Base-by-base conservation (phyloP, 1,140 invertebrate genomes). In the Bombus sibiricus region DNA sequence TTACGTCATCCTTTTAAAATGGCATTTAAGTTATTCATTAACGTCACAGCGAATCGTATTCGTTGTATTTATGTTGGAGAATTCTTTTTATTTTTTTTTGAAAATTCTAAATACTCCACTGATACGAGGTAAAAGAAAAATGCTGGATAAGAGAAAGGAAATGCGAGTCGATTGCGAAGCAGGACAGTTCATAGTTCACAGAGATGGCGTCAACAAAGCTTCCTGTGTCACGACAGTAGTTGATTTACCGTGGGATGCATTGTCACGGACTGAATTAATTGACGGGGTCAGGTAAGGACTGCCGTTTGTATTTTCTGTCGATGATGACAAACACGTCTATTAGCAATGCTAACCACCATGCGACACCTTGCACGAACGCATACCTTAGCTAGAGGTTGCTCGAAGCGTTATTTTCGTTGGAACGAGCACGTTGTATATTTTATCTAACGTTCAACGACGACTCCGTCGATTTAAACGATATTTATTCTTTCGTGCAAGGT, bases 281-380 rank as follows among this genome's bases (percentile, higher is more conserved):
- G 13, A 12, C 15, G 13, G 25, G 47, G 74, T 76, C 74, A 32
- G 25, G 34, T 76, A 76, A 76, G 73, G 47, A 53, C 32, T 28
- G 34, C 74, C 5, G 32, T 12, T 57, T 34, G 8, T 76, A 76
- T 76, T 37, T 76, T 57, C 34, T 57, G 39, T 71, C 59, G 76
- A 80, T 53, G 72, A 85, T 84, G 87, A 86, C 84, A 76, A 87
- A 81, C 84, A 43, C n/a, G 84, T 62, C 81, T 74, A 87, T 87
- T 86, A 86, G 72, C 69, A 88, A 77, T 71, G 77, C 85, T 81
- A 87, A 87, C 59, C 47, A 86, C 47, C 57, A 39, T 59, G 25
- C 43, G 37, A 22, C 79, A 59, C 73, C n/a, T 76, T 68, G 66
- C 37, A 25, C 53, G 18, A 41, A 53, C 15, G 47, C 41, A 62